Evolutionary conservation across 2,113 vertebrate species (phyloP).

Genomic region (Erinaceus europaeus): DNA sequence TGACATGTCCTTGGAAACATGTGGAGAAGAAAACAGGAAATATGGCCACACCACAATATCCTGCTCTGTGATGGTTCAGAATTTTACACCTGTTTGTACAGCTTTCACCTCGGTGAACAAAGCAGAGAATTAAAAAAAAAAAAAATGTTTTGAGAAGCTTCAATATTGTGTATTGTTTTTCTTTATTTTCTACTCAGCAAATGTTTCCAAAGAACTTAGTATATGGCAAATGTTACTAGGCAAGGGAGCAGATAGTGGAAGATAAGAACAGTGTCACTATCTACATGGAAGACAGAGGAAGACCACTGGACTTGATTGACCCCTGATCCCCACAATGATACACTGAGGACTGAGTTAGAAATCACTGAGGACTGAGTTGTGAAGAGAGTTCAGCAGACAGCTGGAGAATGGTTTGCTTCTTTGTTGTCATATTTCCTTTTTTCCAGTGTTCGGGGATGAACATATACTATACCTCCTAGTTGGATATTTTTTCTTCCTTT

Average conservation of each 20-base stretch:
- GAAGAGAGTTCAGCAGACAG: not conserved
- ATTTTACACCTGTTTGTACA: conserved; percentile 35
- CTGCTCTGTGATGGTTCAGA: not conserved
- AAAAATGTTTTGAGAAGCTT: conserved; percentile 32
- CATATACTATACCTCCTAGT: too few species aligned
- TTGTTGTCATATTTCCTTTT: too few species aligned
- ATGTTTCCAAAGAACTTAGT: not conserved
- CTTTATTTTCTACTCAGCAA: not conserved
- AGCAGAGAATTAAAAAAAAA: conserved; percentile 69
- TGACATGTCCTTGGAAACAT: not conserved
- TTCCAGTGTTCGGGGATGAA: too few species aligned
- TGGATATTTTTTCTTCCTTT: too few species aligned
- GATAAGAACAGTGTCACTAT: not conserved
- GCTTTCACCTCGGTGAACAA: conserved; percentile 2
- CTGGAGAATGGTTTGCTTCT: not conserved
- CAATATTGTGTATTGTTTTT: not conserved
- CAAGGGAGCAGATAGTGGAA: not conserved
- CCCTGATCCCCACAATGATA: not conserved
- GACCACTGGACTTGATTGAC: not conserved
- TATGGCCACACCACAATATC: too few species aligned
- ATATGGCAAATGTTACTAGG: accelerated
- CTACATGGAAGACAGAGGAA: not conserved
- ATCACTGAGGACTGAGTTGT: not conserved
- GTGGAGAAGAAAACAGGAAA: not conserved
- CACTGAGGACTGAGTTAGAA: not conserved